Percentiles rank a stretch among this genome's conserved stretches.
Conservation (phyloP, 2,888 invertebrate genomes). For the Argyra leucocephala region DNA sequence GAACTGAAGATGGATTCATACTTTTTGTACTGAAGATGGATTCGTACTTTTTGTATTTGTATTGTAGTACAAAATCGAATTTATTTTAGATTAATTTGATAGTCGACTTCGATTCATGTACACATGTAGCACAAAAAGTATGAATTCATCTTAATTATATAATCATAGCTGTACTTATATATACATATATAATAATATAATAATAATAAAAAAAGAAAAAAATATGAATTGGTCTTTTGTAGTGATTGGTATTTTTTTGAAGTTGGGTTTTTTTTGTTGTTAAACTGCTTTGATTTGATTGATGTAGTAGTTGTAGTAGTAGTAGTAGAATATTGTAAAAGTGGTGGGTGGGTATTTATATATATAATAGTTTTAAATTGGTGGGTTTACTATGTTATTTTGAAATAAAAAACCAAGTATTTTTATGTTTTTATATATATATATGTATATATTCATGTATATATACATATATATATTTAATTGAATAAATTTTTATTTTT, state of each 20-base stretch:
- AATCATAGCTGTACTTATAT: no score
- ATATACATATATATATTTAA: constrained; percentile 3
- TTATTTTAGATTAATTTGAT: no score
- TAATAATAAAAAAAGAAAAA: no score
- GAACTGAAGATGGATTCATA: no score
- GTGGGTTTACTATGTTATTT: not conserved
- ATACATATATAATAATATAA: no score
- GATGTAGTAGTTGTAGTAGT: not conserved
- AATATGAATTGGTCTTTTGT: not conserved
- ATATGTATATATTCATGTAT: not conserved
- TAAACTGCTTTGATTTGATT: not conserved
- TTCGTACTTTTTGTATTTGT: no score
- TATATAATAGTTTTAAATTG: not conserved
- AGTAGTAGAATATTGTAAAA: no score
- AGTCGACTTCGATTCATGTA: no score
- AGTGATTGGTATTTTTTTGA: not conserved
- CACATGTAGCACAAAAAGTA: no score
- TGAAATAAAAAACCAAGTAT: constrained; percentile 1
- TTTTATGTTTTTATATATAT: constrained; percentile 1
- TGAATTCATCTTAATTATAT: no score
- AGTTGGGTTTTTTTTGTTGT: not conserved
- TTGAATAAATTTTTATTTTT: not conserved
- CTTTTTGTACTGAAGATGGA: no score
- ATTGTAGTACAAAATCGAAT: no score
- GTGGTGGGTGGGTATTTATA: not conserved